phyloP scores from a whole-genome alignment of 2,113 vertebrate species.

The Microtus pennsylvanicus region DNA sequence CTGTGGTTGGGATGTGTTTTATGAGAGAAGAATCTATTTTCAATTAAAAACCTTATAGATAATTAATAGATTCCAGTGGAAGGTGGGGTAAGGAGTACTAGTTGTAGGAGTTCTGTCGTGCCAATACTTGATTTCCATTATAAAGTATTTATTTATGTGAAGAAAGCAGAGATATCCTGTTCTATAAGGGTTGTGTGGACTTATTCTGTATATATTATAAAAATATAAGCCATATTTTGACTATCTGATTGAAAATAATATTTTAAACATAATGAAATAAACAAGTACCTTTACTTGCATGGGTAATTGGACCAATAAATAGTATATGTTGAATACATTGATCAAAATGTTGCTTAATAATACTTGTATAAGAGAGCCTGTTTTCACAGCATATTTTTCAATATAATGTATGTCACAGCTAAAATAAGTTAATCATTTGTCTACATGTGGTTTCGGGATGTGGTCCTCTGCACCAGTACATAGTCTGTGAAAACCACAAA shows the following conservation, averaged over 20 bases:
- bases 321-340: not conserved
- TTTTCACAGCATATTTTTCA: not conserved
- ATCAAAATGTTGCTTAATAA: not conserved
- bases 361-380: not conserved
- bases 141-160: not conserved
- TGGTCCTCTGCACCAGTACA: not conserved
- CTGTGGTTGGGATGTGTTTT: not conserved
- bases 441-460: not conserved
- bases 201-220: not conserved
- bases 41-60: not conserved
- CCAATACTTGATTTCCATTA: not conserved
- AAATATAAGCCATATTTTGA: not conserved
- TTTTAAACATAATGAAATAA: slow-evolving; percentile 4
- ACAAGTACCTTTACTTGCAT: not conserved
- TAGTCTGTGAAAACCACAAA: not conserved
- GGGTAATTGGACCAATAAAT: not conserved
- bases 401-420: not conserved
- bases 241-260: not conserved
- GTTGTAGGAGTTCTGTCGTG: not conserved
- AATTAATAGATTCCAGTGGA: not conserved
- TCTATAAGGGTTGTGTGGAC: not conserved
- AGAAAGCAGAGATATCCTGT: not conserved
- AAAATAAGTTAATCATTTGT: not conserved
- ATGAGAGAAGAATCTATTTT: not conserved
- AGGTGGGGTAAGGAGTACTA: no score